phyloP scores from a whole-genome alignment of 2,113 vertebrate species.

The Aphyosemion australe region DNA sequence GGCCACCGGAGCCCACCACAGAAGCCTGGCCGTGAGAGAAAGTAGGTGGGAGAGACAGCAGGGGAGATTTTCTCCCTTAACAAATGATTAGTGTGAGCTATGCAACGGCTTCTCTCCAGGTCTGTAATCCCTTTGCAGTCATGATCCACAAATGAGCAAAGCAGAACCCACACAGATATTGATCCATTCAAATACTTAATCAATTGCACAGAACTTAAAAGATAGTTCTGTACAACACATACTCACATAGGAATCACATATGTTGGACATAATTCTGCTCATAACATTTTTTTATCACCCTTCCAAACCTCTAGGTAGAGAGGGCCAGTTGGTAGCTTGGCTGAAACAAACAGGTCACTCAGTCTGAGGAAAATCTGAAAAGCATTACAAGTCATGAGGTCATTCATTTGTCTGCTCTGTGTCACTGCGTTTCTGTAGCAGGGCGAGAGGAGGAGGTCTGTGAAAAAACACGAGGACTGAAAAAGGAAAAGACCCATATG shows the following conservation, averaged over 20 bases:
- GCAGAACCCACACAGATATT: background rate
- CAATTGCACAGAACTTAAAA: background rate
- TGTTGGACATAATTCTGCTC: background rate
- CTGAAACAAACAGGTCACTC: conserved; percentile 30
- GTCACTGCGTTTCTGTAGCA: conserved; percentile 37
- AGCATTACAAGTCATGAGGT: conserved; percentile 57
- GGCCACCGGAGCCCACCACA: conserved; percentile 25
- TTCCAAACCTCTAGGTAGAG: background rate
- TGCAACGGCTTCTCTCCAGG: conserved; percentile 2
- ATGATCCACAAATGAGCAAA: conserved; percentile 7
- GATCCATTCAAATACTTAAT: too few species aligned
- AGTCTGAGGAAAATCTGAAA: conserved; percentile 41
- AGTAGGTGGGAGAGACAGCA: conserved; percentile 35
- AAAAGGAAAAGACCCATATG: conserved; percentile 40
- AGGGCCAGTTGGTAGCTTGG: conserved; percentile 25
- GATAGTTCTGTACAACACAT: background rate
- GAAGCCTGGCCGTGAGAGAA: conserved; percentile 1
- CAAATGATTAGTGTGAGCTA: conserved; percentile 34
- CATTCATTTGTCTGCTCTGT: conserved; percentile 36
- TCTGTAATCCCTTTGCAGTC: too few species aligned
- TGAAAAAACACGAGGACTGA: conserved; percentile 1
- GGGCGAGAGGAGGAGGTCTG: conserved; percentile 10
- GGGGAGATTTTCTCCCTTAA: conserved; percentile 23
- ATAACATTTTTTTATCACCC: background rate
- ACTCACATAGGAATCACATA: background rate